A percentile compares a stretch with the other conserved stretches of the same genome.
Conservation (phyloP, 2,797 vertebrate genomes). For the Lemur catta region DNA sequence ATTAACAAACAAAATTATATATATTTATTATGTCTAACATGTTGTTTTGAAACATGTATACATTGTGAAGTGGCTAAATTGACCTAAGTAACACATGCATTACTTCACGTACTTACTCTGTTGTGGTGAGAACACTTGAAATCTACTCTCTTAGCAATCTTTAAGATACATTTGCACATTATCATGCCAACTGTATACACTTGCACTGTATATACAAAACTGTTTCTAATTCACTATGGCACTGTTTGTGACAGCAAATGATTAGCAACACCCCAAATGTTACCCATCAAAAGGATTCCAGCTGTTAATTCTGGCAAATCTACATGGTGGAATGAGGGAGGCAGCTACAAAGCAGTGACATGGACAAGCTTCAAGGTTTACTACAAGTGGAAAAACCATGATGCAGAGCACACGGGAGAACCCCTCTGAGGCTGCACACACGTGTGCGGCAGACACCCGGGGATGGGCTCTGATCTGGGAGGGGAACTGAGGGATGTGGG, state of each 20-base stretch:
- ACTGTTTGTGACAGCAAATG: neutral
- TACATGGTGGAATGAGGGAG: neutral
- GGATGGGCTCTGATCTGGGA: neutral
- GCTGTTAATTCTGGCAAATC: neutral
- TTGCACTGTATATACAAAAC: neutral
- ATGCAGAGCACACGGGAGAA: neutral
- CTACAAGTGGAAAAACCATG: neutral
- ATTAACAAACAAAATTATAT: neutral
- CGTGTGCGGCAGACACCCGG: fast-evolving
- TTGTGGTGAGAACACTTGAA: neutral
- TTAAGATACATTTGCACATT: neutral
- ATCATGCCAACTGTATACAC: neutral
- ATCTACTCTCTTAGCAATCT: neutral
- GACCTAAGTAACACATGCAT: neutral
- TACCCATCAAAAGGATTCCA: neutral
- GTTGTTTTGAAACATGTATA: neutral
- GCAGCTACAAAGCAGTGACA: neutral
- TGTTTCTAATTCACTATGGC: neutral
- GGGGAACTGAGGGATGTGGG: neutral
- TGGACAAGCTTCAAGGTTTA: neutral
- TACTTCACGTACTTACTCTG: neutral
- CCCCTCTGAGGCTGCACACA: no score
- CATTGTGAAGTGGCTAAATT: neutral
- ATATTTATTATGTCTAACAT: neutral
- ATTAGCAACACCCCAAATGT: neutral